Evolutionary conservation across 2,797 vertebrate species (phyloP), one percentile per base, ranked within the genome.

Genomic region (Pogonophryne albipinna): DNA sequence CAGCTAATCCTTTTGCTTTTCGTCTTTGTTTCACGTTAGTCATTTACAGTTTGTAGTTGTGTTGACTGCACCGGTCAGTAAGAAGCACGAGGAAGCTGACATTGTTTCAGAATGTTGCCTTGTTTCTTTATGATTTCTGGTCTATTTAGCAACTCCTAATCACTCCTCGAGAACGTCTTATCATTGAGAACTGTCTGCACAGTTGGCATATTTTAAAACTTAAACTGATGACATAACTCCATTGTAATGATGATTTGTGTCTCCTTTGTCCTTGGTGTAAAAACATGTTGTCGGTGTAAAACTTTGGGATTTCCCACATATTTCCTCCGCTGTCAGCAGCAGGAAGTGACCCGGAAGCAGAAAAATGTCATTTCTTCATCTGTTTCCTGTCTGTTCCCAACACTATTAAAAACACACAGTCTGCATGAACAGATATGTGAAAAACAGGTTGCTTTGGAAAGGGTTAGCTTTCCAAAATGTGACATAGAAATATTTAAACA

Each of bases 311-410:
- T 69, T 71, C 60, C 71, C 55, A 51, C 17, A 42, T 3, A 49
- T 71, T 64, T 74, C 73, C 73, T 77, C 50, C 27, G 71, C 13
- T 0, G 38, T 56, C 53, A 4, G n/a, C 66, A 17, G 68, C 34
- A 79, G 84, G 85, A 90, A 79, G 66, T 44, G 80, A 84, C 80
- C 83, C n/a, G 55, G 56, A 38, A 6, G 10, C 20, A 34, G 16
- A 56, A 59, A 1, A 16, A 9, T 12, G 23, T 58, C 1, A 62
- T 23, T 42, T 38, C 15, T 69, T 69, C 44, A 59, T 51, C 51
- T 2, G 17, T 70, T 70, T 73, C 56, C 58, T 66, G 0, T 58
- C 34, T 0, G 12, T 17, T 76, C 74, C 42, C 59, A 42, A 12
- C 27, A 13, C 63, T 49, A 27, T 27, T 27, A 27, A 27, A 27